Base-by-base conservation (phyloP, 2,797 vertebrate genomes). In the Champsocephalus esox region DNA sequence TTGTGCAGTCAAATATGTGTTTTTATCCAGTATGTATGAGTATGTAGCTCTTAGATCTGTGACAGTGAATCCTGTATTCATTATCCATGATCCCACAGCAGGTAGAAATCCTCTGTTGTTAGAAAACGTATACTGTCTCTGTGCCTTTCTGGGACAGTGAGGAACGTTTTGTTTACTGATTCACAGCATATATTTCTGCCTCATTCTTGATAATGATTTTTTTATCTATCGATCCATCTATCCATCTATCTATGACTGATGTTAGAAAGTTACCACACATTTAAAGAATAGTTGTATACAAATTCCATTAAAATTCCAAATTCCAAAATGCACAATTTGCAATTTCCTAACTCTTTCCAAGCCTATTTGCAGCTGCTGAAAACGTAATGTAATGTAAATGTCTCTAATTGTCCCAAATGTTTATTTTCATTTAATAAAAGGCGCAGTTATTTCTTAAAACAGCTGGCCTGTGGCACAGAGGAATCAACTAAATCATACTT, bases 21-120 rank as follows among this genome's bases (percentile, higher is more conserved):
- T 56, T 72, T 12, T 41, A 43, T 56, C 63, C 16, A 51, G 63
- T 17, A 12, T 63, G 52, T 46, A 28, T 50, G 38, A 52, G 45
- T 50, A 38, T 9, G 0, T 5, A 2, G 17, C 56, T 66, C 21
- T 49, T 32, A 50, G 14, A 70, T 14, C 19, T 63, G 19, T 52
- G 14, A 55, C 12, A 24, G 34, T 61, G 32, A 58, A 49, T 55
- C n/a, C n/a, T 55, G 19, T 65, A 65, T 62, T 65, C n/a, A 63
- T 59, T 73, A 50, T 50, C 51, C 41, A 56, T 11, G 9, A 50
- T 70, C n/a, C 60, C 59, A 51, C 52, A 70, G 59, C 17, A 54
- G 16, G 49, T 17, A 62, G 32, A 66, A 62, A 66, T 44, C 17
- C 32, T 48, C 58, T 5, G 0, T 24, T 50, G 13, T 21, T 60